These are phyloP conservation scores for Prinia subflava DNA, from an alignment of 2,113 vertebrate genomes.

Conservation along the genomic window DNA sequence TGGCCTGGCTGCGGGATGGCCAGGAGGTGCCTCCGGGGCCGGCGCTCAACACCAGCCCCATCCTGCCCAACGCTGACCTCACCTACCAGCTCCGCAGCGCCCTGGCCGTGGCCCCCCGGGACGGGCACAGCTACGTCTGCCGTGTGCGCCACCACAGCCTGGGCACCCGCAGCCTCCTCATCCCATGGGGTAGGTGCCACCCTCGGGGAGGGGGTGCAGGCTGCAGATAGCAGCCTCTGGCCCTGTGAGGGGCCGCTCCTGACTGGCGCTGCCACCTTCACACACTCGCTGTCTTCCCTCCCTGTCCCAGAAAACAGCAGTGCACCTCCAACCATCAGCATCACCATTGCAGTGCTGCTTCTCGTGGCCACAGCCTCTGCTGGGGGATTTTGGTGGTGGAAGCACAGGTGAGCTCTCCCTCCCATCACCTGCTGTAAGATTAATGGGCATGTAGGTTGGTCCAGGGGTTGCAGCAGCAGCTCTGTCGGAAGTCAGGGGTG, in stretches of 20 bases:
- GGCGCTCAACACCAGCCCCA: neutral
- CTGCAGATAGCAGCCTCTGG: too few relatives aligned
- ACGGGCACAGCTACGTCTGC: neutral
- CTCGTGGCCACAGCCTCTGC: neutral
- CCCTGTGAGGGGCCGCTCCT: neutral
- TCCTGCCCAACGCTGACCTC: slow-evolving; percentile 14
- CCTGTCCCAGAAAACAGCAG: neutral
- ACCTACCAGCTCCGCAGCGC: neutral
- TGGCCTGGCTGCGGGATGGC: slow-evolving; percentile 14
- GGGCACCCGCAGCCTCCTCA: neutral
- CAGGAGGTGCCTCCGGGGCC: neutral
- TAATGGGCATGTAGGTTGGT: fast-evolving
- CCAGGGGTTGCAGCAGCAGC: neutral
- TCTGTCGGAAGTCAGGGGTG: neutral
- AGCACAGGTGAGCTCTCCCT: neutral
- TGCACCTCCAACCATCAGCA: fast-evolving
- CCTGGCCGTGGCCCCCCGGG: neutral
- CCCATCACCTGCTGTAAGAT: neutral
- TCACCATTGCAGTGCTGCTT: neutral
- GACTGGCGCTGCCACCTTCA: neutral
- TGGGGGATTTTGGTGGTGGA: neutral
- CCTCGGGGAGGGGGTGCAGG: fast-evolving
- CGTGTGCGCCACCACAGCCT: neutral
- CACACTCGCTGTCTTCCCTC: neutral
- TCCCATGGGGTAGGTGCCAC: neutral